Evolutionary conservation across 1,140 invertebrate species (phyloP), one percentile per base, ranked within the genome.

Genomic region (Habropoda laboriosa): DNA sequence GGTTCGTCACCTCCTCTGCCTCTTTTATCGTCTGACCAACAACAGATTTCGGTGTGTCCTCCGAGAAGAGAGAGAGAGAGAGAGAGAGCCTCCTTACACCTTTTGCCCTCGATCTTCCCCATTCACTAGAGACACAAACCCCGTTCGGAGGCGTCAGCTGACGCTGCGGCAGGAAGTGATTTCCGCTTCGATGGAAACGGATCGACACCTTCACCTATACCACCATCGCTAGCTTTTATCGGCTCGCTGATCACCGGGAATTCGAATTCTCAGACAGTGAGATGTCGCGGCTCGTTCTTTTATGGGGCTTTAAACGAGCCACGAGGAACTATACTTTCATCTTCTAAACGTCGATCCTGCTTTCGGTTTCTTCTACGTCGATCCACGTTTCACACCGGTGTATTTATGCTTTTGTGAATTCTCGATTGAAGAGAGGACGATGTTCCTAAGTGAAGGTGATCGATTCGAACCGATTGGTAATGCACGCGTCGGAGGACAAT

Each of bases 111-210:
- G 80, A 86, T 79, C 67, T 85, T 86, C 83, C n/a, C n/a, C 83
- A 86, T 86, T 86, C 84, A 86, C 75, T 60, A 57, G 47, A 70
- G 71, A 85, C 79, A 86, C 71, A 80, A 79, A 85, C 74, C 85
- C 83, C 72, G 80, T n/a, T n/a, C n/a, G n/a, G 76, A 80, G 63
- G 61, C 86, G 67, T 86, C 85, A 86, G 86, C 86, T 86, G 86
- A 88, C 87, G 76, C 71, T 53, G 58, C 40, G 68, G 35, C 84
- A 74, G 66, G 71, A 86, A 86, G 72, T 68, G 30, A 63, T 71
- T 77, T 82, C 85, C 85, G 80, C 68, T 70, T 80, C 71, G 53
- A 21, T 60, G 79, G 58, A 76, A 77, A 86, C 67, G 27, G 57
- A 79, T 60, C 75, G 74, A 82, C 79, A 66, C 63, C 74, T 64